These are phyloP conservation scores for Rhyacophila evoluta DNA, from an alignment of 2,888 invertebrate species.

Conservation along the genomic window DNA sequence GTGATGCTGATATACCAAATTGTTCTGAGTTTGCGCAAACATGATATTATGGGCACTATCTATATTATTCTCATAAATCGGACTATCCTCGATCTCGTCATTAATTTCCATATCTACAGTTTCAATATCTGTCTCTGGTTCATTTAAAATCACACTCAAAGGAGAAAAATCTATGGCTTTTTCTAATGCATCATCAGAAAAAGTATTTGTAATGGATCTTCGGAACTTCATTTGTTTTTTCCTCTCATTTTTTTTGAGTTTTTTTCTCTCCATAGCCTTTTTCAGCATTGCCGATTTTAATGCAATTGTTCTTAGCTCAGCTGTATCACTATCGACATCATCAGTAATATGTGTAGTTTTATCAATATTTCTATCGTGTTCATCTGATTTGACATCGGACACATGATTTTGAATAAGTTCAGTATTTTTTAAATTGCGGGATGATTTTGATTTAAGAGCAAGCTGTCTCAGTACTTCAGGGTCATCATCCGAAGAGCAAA, in stretches of 20 bases:
- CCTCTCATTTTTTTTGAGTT: conserved; percentile 52
- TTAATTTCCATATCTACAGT: conserved; percentile 70
- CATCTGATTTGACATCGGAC: too few species aligned
- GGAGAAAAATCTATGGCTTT: conserved; percentile 56
- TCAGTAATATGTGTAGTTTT: conserved; percentile 61
- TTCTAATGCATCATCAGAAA: conserved; percentile 59
- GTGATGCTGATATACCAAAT: not conserved
- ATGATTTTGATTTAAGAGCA: conserved; percentile 65
- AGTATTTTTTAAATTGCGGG: conserved; percentile 33
- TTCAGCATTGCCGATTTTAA: conserved; percentile 77
- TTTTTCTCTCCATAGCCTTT: conserved; percentile 73
- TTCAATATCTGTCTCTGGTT: conserved; percentile 67
- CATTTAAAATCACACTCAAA: conserved; percentile 56
- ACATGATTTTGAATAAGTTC: conserved; percentile 55
- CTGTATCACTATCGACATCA: conserved; percentile 73
- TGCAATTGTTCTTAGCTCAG: conserved; percentile 74
- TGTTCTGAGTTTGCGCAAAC: not conserved
- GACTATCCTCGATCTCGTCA: conserved; percentile 61
- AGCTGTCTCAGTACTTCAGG: conserved; percentile 64
- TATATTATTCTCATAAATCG: not conserved
- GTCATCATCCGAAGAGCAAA: conserved; percentile 65
- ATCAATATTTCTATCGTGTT: too few species aligned
- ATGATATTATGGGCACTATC: not conserved
- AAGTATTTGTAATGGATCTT: conserved; percentile 60
- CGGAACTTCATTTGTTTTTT: conserved; percentile 63